Evolutionary conservation across 2,797 vertebrate genomes (phyloP).

Genomic region (Pterois miles): DNA sequence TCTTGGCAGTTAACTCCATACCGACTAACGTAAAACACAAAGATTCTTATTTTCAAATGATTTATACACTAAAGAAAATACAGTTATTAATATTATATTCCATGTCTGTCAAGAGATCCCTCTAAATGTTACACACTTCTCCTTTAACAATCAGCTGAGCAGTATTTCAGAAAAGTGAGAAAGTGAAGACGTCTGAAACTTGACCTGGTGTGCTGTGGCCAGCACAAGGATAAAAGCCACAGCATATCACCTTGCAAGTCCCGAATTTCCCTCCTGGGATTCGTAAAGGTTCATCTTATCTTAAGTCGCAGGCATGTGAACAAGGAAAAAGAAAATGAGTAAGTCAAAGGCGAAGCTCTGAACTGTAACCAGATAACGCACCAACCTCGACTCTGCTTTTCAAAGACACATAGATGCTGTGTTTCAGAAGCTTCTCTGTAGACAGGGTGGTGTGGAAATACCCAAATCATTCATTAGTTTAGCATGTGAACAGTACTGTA

Average conservation of each 20-base stretch:
- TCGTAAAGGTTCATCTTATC: no score
- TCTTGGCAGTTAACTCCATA: no score
- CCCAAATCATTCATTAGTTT: conserved; percentile 4
- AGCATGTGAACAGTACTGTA: not conserved
- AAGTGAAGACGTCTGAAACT: conserved; percentile 42
- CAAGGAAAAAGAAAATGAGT: not conserved
- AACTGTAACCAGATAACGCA: conserved; percentile 3
- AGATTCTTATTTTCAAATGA: no score
- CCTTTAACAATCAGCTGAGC: conserved; percentile 36
- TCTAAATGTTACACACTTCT: no score
- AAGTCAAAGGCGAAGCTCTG: not conserved
- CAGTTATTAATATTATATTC: no score
- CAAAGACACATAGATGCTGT: not conserved
- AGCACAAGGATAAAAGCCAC: conserved; percentile 4
- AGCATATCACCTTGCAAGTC: conserved; percentile 40
- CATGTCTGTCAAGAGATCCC: no score
- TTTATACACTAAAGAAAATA: no score
- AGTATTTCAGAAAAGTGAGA: conserved; percentile 32
- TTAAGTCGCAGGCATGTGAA: conserved; percentile 49
- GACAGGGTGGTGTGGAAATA: not conserved
- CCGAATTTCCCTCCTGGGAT: no score
- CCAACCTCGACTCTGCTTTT: not conserved
- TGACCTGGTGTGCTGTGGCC: conserved; percentile 24
- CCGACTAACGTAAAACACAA: no score
- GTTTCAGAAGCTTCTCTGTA: conserved; percentile 15